A percentile compares a stretch with the other conserved stretches of the same genome.
phyloP scores from a whole-genome alignment of 2,113 vertebrate species.

The Sardina pilchardus region DNA sequence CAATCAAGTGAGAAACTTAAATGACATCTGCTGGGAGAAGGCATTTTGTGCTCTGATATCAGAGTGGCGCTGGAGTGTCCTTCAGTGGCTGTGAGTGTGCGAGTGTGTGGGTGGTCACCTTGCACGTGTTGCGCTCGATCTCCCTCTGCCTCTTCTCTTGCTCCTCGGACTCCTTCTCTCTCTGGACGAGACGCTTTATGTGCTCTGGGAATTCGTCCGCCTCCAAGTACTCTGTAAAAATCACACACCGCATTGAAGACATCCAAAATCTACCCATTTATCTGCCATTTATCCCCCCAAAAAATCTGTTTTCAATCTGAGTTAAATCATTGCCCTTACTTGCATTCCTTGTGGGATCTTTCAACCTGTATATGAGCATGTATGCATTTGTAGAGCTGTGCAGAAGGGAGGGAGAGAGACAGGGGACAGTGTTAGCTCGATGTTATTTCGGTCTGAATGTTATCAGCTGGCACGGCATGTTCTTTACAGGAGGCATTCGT shows the following conservation, averaged over 20 bases:
- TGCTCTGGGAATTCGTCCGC: constrained; percentile 91
- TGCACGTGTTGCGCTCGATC: constrained; percentile 98
- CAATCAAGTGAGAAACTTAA: neutral
- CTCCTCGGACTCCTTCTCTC: constrained; percentile 93
- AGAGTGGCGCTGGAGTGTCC: neutral
- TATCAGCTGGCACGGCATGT: neutral
- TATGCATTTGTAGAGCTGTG: constrained; percentile 97
- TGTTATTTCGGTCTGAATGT: neutral
- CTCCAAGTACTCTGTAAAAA: constrained; percentile 83
- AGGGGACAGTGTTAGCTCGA: neutral
- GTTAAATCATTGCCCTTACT: constrained; percentile 78
- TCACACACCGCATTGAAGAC: constrained; percentile 28
- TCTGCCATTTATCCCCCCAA: too few species aligned
- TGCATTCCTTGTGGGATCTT: constrained; percentile 91
- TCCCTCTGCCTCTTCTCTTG: constrained; percentile 96
- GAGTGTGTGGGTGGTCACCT: constrained; percentile 69
- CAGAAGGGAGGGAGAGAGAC: constrained; percentile 7
- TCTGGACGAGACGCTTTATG: constrained; percentile 89
- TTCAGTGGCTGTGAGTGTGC: neutral
- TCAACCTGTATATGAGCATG: constrained; percentile 98
- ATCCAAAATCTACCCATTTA: neutral
- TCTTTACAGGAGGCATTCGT: neutral
- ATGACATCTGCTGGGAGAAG: neutral
- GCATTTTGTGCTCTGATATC: neutral
- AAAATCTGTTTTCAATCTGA: neutral